A percentile compares a stretch with the other conserved stretches of the same genome.
Conservation (phyloP, 2,797 vertebrate species). For the Pteronotus mesoamericanus region DNA sequence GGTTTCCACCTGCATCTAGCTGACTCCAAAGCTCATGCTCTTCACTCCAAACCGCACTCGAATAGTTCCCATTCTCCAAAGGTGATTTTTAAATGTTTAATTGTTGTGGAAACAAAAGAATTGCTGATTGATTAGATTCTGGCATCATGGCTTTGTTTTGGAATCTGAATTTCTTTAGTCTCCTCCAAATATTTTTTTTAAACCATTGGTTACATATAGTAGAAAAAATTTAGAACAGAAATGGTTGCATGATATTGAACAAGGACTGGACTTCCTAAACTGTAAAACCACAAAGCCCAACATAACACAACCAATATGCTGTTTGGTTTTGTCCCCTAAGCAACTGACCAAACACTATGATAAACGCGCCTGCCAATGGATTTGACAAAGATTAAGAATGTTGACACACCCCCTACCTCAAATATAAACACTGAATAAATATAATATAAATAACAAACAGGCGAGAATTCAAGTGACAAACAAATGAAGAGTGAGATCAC, state of each 20-base stretch:
- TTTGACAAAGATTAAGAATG: constrained; percentile 69
- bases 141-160: constrained; percentile 27
- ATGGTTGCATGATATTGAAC: constrained; percentile 59
- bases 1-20: background rate
- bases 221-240: constrained; percentile 47
- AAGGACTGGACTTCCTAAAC: constrained; percentile 62
- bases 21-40: background rate
- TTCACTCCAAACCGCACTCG: constrained; percentile 9
- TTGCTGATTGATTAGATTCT: constrained; percentile 29
- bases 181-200: constrained; percentile 9
- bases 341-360: constrained; percentile 66
- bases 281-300: constrained; percentile 67
- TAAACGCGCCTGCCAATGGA: constrained; percentile 17
- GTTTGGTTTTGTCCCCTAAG: constrained; percentile 70
- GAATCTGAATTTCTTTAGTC: constrained; percentile 28
- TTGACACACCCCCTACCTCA: constrained; percentile 47
- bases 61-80: background rate
- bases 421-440: constrained; percentile 50
- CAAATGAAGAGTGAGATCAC: constrained; percentile 33
- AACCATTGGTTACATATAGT: constrained; percentile 26
- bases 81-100: constrained; percentile 41
- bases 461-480: background rate
- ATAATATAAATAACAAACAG: constrained; percentile 64
- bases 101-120: constrained; percentile 40
- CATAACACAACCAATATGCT: constrained; percentile 65